phyloP scores from a whole-genome alignment of 2,113 vertebrate species.

The Poeciliopsis turrubarensis region DNA sequence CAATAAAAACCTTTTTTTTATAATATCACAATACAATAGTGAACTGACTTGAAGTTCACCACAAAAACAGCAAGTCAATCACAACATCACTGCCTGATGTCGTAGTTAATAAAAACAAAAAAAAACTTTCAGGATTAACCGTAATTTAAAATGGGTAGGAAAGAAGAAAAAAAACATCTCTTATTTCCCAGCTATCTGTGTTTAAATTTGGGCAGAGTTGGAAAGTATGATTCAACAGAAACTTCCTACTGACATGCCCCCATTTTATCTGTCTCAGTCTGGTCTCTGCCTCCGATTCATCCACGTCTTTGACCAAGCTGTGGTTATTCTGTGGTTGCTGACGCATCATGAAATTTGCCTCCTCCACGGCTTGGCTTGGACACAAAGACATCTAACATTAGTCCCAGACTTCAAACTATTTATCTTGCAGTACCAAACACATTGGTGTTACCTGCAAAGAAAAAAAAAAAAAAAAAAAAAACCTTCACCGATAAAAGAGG shows the following conservation, averaged over 20 bases:
- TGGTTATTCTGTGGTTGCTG: slow-evolving; percentile 50
- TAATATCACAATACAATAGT: slow-evolving; percentile 8
- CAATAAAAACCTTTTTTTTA: slow-evolving; percentile 9
- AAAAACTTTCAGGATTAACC: slow-evolving; percentile 4
- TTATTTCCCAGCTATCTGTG: background rate
- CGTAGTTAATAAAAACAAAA: slow-evolving; percentile 28
- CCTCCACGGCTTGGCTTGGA: slow-evolving; percentile 51
- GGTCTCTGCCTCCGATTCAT: background rate
- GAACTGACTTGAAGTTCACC: slow-evolving; percentile 16
- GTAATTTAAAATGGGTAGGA: background rate
- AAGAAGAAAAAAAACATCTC: background rate
- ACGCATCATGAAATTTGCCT: slow-evolving; percentile 53
- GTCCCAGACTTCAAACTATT: slow-evolving; percentile 61
- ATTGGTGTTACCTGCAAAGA: slow-evolving; percentile 37
- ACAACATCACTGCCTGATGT: slow-evolving; percentile 15
- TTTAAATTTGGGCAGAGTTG: background rate
- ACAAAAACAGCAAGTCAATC: slow-evolving; percentile 11
- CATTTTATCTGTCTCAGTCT: slow-evolving; percentile 2
- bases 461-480: slow-evolving; percentile 15
- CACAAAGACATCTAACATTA: slow-evolving; percentile 57
- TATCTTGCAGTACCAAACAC: slow-evolving; percentile 44
- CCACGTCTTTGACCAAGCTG: slow-evolving; percentile 22
- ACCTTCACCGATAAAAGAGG: background rate
- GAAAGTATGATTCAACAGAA: background rate
- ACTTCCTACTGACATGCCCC: slow-evolving; percentile 23